Percentiles rank a stretch among this genome's conserved stretches.
These are phyloP conservation scores for Edolisoma coerulescens DNA, from an alignment of 2,113 vertebrate species.

Conservation along the genomic window DNA sequence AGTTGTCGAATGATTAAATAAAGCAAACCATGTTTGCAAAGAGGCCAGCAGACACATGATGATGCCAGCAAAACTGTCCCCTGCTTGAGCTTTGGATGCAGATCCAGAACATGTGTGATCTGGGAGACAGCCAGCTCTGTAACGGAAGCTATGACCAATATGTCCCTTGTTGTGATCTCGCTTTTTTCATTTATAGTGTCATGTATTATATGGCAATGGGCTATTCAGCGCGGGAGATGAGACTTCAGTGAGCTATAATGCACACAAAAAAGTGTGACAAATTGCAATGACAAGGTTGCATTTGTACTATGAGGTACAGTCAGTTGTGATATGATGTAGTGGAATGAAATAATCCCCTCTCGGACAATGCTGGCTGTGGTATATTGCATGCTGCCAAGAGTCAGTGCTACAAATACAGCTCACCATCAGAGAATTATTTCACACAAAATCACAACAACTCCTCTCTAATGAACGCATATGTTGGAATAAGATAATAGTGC, in stretches of 20 bases:
- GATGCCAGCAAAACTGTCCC: not conserved
- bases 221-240: slow-evolving; percentile 44
- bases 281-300: slow-evolving; percentile 46
- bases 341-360: slow-evolving; percentile 45
- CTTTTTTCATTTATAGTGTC: slow-evolving; percentile 42
- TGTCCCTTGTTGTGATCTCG: slow-evolving; percentile 13
- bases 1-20: not conserved
- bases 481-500: not conserved
- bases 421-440: not conserved
- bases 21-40: not conserved
- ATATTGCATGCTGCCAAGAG: not conserved
- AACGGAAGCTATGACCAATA: not conserved
- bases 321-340: slow-evolving; percentile 48
- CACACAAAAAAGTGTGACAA: slow-evolving; percentile 51
- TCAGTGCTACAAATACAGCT: not conserved
- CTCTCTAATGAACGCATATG: not conserved
- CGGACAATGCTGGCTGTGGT: slow-evolving; percentile 1
- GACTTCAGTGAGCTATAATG: slow-evolving; percentile 55
- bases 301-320: slow-evolving; percentile 55
- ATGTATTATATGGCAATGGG: slow-evolving; percentile 22
- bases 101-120: not conserved
- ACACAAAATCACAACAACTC: not conserved
- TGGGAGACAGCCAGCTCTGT: not conserved
- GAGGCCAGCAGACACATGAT: not conserved
- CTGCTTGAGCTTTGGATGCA: not conserved